These are phyloP conservation scores for Rissa tridactyla DNA, from an alignment of 2,113 vertebrate genomes.

Conservation along the genomic window DNA sequence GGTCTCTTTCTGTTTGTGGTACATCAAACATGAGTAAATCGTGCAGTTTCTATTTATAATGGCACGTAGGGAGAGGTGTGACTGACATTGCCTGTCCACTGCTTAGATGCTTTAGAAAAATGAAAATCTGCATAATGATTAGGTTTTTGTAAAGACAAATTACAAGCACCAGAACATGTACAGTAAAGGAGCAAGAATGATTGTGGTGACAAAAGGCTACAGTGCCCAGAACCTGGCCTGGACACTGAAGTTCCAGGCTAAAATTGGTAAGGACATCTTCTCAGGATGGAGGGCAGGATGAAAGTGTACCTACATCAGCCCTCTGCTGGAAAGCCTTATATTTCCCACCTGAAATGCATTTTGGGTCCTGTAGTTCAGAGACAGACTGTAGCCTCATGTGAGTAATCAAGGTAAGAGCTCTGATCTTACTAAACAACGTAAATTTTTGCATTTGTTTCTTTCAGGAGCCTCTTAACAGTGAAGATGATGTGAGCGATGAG, in stretches of 20 bases:
- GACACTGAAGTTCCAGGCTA: not conserved
- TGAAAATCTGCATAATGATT: not conserved
- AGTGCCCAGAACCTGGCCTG: not conserved
- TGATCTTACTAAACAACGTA: not conserved
- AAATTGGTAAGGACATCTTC: not conserved
- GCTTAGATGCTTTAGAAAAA: not conserved
- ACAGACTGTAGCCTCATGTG: not conserved
- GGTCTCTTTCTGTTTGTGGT: not conserved
- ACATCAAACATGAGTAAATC: not conserved
- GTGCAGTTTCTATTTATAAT: not conserved
- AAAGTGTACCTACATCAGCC: not conserved
- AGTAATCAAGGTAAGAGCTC: not conserved
- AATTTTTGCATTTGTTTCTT: not conserved
- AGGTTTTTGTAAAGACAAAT: not conserved
- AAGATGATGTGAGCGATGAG: constrained; percentile 95
- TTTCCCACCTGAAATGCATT: not conserved
- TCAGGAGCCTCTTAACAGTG: constrained; percentile 96
- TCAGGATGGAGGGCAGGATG: not conserved
- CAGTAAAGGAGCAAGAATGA: not conserved
- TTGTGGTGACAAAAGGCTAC: not conserved
- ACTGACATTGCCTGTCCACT: not conserved
- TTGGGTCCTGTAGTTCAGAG: not conserved
- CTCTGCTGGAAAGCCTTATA: not conserved
- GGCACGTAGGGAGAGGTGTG: not conserved
- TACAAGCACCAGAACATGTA: not conserved